Base-by-base conservation (phyloP, 35 echinoderm and acorn worm species). In the Heliocidaris tuberculata region DNA sequence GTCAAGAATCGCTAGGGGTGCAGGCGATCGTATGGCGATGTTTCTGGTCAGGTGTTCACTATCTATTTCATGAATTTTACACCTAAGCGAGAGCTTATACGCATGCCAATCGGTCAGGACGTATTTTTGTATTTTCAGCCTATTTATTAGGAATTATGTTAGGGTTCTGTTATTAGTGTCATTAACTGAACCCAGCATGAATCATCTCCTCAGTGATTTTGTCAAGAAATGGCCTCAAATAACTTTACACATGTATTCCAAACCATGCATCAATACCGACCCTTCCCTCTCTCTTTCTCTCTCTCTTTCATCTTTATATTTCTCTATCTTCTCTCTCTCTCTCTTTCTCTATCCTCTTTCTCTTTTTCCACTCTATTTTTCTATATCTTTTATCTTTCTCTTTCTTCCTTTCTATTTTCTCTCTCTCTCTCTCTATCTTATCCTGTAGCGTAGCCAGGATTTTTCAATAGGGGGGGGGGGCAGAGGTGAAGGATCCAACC, bases 1-100 rank as follows among this genome's bases (percentile, higher is more conserved):
- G 65, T 78, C 65, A 78, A 78, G 65, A 78, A 78, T 78, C 65
- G 21, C 65, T 78, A 78, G 65, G 65, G 65, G 65, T 78, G 65
- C 65, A 78, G 65, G 65, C 65, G 65, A 78, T 78, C 65, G 27
- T 21, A 78, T 78, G 15, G 65, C 65, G 65, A 78, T 78, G 65
- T 78, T 78, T 21, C 65, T 78, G 27, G 21, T 78, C 65, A 78
- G 65, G 65, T 78, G 65, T 5, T 78, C 65, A 78, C 19, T 78
- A 78, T 78, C 65, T 78, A 78, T 78, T 78, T 78, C 65, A 21
- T 27, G 65, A 78, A 78, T 78, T 78, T 78, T 78, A 78, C 65
- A 78, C 65, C 65, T 78, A 21, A 9, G 65, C 65, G 65, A 78
- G 65, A 78, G 65, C 65, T n/a, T 78, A n/a, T 24, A 78, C 65